phyloP scores from a whole-genome alignment of 2,113 vertebrate genomes.

The Ceyx cyanopectus region DNA sequence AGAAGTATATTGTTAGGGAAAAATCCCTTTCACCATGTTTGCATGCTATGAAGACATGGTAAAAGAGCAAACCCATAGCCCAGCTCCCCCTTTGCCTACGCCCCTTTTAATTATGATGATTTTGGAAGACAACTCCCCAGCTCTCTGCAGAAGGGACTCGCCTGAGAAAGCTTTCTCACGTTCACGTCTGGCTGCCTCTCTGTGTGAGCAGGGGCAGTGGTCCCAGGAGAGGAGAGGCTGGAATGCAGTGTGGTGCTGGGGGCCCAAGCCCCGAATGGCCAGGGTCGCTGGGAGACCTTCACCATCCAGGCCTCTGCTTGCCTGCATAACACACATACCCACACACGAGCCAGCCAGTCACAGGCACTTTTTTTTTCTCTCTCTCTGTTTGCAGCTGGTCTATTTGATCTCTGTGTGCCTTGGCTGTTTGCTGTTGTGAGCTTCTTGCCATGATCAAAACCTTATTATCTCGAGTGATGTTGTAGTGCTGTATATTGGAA shows the following conservation, averaged over 20 bases:
- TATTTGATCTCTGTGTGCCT: conserved; percentile 71
- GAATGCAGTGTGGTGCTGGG: conserved; percentile 66
- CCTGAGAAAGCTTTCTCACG: conserved; percentile 79
- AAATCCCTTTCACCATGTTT: conserved; percentile 20
- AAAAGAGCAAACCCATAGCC: not conserved
- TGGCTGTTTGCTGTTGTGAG: conserved; percentile 29
- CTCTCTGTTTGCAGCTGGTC: conserved; percentile 41
- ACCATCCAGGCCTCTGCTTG: conserved; percentile 34
- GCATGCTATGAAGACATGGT: not conserved
- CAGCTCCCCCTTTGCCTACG: not conserved
- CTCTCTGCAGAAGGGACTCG: conserved; percentile 45
- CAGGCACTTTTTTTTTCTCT: not conserved
- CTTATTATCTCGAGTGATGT: not conserved
- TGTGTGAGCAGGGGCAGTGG: conserved; percentile 64
- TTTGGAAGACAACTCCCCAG: not conserved
- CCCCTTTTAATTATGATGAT: conserved; percentile 30
- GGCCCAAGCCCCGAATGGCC: conserved; percentile 55
- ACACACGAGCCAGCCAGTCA: not conserved
- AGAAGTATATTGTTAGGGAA: conserved; percentile 3
- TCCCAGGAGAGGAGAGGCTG: conserved; percentile 69
- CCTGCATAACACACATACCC: conserved; percentile 22
- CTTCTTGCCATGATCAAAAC: conserved; percentile 35
- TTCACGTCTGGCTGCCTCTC: conserved; percentile 80
- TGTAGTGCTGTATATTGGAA: not conserved
- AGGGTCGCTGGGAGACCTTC: conserved; percentile 53